Base-by-base conservation (phyloP, 2,113 vertebrate species). In the Cephalopholis sonnerati region DNA sequence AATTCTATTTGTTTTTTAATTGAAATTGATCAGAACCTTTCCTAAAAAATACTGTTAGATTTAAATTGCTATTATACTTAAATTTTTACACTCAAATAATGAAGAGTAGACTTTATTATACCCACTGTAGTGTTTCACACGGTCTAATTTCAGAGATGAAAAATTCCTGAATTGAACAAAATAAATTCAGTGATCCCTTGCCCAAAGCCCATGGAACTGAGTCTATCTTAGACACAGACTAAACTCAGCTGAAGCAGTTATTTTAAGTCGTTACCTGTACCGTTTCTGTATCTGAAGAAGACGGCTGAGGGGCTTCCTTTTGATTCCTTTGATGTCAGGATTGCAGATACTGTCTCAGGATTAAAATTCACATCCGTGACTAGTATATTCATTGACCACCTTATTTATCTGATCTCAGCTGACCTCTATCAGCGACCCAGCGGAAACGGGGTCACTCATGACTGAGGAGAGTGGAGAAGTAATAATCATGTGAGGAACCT, bases 401-500 rank as follows among this genome's bases (percentile, higher is more conserved):
- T 57, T 17, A 74, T 79, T 64, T 20, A 46, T 24, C 41, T 25
- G 71, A 61, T 53, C 58, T 70, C 39, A 59, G 59, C 5, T 59
- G 65, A 80, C 65, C 83, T 77, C 77, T 18, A 54, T 77, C 66
- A 85, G 25, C 20, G 1, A n/a, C 61, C 41, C 51, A 29, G 57
- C 27, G 51, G 50, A 55, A 51, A 20, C 58, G 44, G n/a, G 62
- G 16, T 68, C 16, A 15, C 10, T 32, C 25, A 4, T 55, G 82
- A 53, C 27, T 18, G 68, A 18, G 55, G 0, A 1, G 50, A 44
- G n/a, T 4, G 51, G 22, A 18, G 4, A n/a, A 53, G 46, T 25
- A 62, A 74, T 78, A 54, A 74, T 67, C 74, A 65, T 12, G n/a
- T 36, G 32, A 67, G 25, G n/a, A 20, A 66, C 73, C 18, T 54